Percentiles rank a stretch among this genome's conserved stretches.
These are phyloP conservation scores for Geotrypetes seraphini DNA, from an alignment of 2,797 vertebrate species.

Conservation along the genomic window DNA sequence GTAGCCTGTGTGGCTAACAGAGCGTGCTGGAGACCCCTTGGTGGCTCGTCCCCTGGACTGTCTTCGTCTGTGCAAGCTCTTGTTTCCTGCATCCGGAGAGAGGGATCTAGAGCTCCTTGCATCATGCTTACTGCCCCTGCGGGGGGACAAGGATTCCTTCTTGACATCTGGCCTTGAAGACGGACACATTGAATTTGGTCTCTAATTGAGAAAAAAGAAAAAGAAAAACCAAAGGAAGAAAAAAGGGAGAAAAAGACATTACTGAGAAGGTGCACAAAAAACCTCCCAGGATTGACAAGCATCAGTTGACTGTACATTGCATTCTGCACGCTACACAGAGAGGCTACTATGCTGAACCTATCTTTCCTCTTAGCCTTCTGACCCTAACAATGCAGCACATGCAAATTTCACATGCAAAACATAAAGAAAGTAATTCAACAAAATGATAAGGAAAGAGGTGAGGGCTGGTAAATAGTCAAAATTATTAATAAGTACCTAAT, in stretches of 20 bases:
- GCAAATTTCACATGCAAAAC: slow-evolving; percentile 96
- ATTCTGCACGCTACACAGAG: slow-evolving; percentile 56
- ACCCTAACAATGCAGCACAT: slow-evolving; percentile 98
- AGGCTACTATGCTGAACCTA: slow-evolving; percentile 43
- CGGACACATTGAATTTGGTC: slow-evolving; percentile 57
- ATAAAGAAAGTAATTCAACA: slow-evolving; percentile 70
- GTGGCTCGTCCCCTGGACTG: slow-evolving; percentile 41
- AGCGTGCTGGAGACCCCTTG: slow-evolving; percentile 50
- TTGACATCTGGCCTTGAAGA: slow-evolving; percentile 54
- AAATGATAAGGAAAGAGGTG: slow-evolving; percentile 51
- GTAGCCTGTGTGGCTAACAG: slow-evolving; percentile 58
- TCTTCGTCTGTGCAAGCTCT: slow-evolving; percentile 27
- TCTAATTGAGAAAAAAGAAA: slow-evolving; percentile 57
- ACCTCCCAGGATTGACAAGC: slow-evolving; percentile 39
- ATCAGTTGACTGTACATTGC: slow-evolving; percentile 45
- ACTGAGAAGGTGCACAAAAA: slow-evolving; percentile 45
- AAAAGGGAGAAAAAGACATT: slow-evolving; percentile 41
- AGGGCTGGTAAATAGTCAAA: slow-evolving; percentile 36
- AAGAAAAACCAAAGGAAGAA: slow-evolving; percentile 41
- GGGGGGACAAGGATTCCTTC: slow-evolving; percentile 47
- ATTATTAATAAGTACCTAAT: slow-evolving; percentile 35
- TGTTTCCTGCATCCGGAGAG: slow-evolving; percentile 47
- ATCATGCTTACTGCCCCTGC: slow-evolving; percentile 44
- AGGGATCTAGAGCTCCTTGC: slow-evolving; percentile 54
- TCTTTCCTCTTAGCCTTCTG: slow-evolving; percentile 47